Evolutionary conservation across 2,888 invertebrate species (phyloP).

Genomic region (Halictus ligatus): DNA sequence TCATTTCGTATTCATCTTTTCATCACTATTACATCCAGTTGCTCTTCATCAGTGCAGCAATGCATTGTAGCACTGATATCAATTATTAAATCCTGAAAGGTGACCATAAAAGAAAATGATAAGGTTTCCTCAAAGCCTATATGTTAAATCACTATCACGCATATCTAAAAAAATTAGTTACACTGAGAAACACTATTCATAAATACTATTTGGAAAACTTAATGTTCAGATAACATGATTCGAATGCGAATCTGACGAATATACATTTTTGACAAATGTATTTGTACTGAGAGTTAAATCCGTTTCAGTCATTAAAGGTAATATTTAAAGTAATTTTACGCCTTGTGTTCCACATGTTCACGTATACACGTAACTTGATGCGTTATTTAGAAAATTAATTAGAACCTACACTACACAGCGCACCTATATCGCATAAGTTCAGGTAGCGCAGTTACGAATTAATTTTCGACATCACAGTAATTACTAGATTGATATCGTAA

Average conservation of each 20-base stretch:
- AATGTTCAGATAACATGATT: too few relatives aligned
- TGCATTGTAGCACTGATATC: too few relatives aligned
- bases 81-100: too few relatives aligned
- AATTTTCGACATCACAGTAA: neutral
- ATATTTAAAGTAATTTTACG: neutral
- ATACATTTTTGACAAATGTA: neutral
- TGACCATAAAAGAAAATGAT: too few relatives aligned
- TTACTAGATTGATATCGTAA: constrained; percentile 7
- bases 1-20: too few relatives aligned
- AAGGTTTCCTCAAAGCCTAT: too few relatives aligned
- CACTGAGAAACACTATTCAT: too few relatives aligned
- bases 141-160: too few relatives aligned
- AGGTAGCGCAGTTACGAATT: neutral
- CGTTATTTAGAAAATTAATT: neutral
- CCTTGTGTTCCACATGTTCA: neutral
- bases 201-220: too few relatives aligned
- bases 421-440: neutral
- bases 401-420: neutral
- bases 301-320: neutral
- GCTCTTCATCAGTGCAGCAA: too few relatives aligned
- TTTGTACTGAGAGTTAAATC: neutral
- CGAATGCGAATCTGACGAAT: neutral
- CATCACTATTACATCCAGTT: too few relatives aligned
- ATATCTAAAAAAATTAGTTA: too few relatives aligned
- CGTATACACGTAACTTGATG: neutral